Evolutionary conservation across 2,113 vertebrate genomes (phyloP).

Genomic region (Brienomyrus brachyistius): DNA sequence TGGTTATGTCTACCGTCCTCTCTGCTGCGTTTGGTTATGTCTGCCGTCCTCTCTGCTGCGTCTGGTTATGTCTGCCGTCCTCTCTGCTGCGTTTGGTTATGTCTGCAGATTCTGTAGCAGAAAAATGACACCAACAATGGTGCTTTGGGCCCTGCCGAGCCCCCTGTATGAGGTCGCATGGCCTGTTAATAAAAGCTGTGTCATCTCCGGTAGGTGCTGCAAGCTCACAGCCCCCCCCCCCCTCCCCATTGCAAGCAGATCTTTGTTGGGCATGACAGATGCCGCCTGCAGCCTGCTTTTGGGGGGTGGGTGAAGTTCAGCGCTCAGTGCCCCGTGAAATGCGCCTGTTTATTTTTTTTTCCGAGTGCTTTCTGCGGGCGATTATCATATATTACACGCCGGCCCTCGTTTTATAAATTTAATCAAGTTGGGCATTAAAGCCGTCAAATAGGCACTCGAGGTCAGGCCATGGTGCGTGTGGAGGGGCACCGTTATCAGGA

Average conservation of each 20-base stretch:
- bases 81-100: neutral
- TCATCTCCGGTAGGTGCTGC: neutral
- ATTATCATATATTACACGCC: neutral
- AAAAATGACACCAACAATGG: neutral
- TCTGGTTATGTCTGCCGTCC: neutral
- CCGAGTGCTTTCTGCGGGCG: neutral
- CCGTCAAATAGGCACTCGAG: neutral
- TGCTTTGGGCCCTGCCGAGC: neutral
- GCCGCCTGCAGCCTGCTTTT: neutral
- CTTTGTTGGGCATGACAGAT: neutral
- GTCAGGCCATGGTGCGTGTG: neutral
- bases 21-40: too few species aligned
- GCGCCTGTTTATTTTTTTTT: neutral
- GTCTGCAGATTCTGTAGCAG: neutral
- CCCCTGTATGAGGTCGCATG: neutral
- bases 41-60: neutral
- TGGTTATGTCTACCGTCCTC: too few species aligned
- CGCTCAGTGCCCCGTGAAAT: neutral
- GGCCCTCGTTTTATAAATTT: neutral
- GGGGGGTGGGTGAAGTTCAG: conserved; percentile 1
- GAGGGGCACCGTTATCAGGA: neutral
- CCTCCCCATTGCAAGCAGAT: neutral
- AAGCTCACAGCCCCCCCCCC: neutral
- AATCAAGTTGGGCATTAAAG: neutral
- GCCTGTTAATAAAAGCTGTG: neutral